These are phyloP conservation scores for Danio tinwini DNA, from an alignment of 2,797 vertebrate genomes.

Conservation along the genomic window DNA sequence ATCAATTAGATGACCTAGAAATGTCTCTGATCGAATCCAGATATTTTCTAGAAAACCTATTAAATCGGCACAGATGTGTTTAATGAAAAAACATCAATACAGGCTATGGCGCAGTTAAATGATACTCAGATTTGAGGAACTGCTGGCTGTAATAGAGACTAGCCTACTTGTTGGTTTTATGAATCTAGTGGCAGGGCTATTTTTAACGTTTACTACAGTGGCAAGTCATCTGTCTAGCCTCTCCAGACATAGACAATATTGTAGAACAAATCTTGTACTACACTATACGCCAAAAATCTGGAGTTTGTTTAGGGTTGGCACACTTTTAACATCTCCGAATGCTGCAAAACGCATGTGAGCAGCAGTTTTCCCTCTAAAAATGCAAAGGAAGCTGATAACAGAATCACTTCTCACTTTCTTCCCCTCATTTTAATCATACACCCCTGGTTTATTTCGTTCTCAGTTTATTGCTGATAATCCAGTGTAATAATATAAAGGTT, in stretches of 20 bases:
- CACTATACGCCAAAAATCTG: neutral
- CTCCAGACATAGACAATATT: neutral
- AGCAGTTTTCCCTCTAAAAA: conserved; percentile 2
- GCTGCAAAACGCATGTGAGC: neutral
- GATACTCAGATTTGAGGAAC: neutral
- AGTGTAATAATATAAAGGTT: conserved; percentile 49
- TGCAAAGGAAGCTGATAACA: conserved; percentile 18
- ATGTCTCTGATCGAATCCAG: neutral
- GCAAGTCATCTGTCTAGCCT: neutral
- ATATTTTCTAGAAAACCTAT: neutral
- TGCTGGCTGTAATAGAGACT: neutral
- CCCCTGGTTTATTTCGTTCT: conserved; percentile 25
- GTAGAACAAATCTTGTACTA: neutral
- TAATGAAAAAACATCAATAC: neutral
- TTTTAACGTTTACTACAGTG: conserved; percentile 7
- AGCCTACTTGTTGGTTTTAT: conserved; percentile 13
- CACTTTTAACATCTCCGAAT: neutral
- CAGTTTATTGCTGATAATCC: conserved; percentile 50
- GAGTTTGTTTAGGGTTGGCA: conserved; percentile 8
- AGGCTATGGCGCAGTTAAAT: neutral
- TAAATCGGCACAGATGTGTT: neutral
- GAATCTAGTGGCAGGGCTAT: neutral
- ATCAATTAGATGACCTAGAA: neutral
- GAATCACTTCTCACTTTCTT: conserved; percentile 27
- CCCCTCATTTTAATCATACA: conserved; percentile 34